Evolutionary conservation across 2,797 vertebrate genomes (phyloP), one percentile per base, ranked within the genome.

Genomic region (Chlorospingus semifuscus): DNA sequence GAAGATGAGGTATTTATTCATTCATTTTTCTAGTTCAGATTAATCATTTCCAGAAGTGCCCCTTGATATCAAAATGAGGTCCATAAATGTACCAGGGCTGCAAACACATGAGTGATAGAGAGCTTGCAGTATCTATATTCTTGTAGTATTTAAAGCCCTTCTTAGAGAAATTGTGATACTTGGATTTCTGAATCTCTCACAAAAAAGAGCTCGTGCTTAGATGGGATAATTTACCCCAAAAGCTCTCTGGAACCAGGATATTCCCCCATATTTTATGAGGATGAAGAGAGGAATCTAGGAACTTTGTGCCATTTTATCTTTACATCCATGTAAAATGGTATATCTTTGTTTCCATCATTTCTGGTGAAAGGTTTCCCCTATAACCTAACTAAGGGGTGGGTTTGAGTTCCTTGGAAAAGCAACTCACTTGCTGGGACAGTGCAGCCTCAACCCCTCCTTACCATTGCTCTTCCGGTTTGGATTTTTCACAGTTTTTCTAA

Each of bases 391-490:
- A 76, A 81, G 34, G 15, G 7, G 3, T 30, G 55, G 5, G 12
- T 79, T 47, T 76, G 36, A 69, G 72, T 90, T 94, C 50, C 50
- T 68, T 65, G 32, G 47, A 65, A 81, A 78, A 83, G 15, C 20
- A 86, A 71, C n/a, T 75, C 76, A 47, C 50, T 70, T 66, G 71
- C 49, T 60, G 46, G 19, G 27, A 56, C 22, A 37, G n/a, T 63
- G 21, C 20, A 80, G 47, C 53, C 69, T 63, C 60, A 47, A 36
- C 17, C 12, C 18, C 14, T 27, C 65, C 96, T 97, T 97, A 98
- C 98, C 98, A 77, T 98, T 98, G 94, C 98, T 98, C 93, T 97
- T 97, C 60, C 98, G 94, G 3, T 78, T 44, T 19, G 71, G 63
- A 76, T 96, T 41, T 32, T 8, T 93, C 90, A 98, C 91, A 19